Evolutionary conservation across 1,140 invertebrate genomes (phyloP), one percentile per base, ranked within the genome.

Genomic region (Lepidotrigona ventralis): DNA sequence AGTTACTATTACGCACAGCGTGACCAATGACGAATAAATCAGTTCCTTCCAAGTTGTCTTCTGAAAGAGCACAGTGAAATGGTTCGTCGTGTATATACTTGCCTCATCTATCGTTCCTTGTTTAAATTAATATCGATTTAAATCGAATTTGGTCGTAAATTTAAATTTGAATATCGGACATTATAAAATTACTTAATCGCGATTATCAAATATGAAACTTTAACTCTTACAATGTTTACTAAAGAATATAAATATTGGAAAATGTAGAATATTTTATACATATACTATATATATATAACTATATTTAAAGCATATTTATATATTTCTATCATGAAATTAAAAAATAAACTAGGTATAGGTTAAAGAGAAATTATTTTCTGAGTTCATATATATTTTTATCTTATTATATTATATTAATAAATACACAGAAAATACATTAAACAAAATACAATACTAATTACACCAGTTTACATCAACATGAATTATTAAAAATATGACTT

Each of bases 381-480:
- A 64, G 64, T 66, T 64, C 29, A 54, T 64, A 26, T 75, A 39
- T 81, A 33, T 60, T 60, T 77, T 77, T 60, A 70, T 53, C 26
- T 60, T 58, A 60, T 76, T 68, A 46, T 19, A 75, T 76, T 26
- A 8, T 69, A 56, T 79, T 56, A n/a, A 66, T 15, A 79, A 83
- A 79, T 56, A 79, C 29, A 79, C 19, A 64, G 1, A 51, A 21
- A 78, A 79, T n/a, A 51, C 72, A 79, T 70, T n/a, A 33, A 83
- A 83, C 21, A 69, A 83, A 83, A 66, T 79, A 79, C 51, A 83
- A 80, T 84, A 80, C 51, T 54, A 58, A 58, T 26, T 29, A 58
- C 33, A 58, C 6, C 53, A 11, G 11, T 80, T 51, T 60, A n/a
- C n/a, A n/a, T n/a, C 75, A 84, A 81, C 58, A 2, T 60, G n/a